phyloP scores from a whole-genome alignment of 2,888 invertebrate genomes.

The Mycalesis mineus region DNA sequence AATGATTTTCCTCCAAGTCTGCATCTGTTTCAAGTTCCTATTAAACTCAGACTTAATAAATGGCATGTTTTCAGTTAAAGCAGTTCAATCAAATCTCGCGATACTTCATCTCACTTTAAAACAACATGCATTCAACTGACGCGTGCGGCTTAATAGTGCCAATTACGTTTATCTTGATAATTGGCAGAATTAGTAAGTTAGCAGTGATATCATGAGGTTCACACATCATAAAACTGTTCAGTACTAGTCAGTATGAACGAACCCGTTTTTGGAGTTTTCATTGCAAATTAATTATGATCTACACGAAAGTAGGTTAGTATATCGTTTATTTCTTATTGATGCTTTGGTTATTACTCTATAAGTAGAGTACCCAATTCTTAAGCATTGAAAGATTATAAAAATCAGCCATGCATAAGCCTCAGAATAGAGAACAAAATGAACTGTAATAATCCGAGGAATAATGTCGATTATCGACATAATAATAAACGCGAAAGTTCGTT shows the following conservation, averaged over 20 bases:
- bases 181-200: conserved; percentile 50
- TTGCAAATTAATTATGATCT: conserved; percentile 20
- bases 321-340: conserved; percentile 5
- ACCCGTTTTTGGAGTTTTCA: conserved; percentile 19
- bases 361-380: background rate
- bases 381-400: too few species aligned
- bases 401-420: too few species aligned
- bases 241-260: conserved; percentile 24
- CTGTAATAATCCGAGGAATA: too few species aligned
- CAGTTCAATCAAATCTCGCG: background rate
- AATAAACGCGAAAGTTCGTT: too few species aligned
- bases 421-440: too few species aligned
- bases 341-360: background rate
- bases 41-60: too few species aligned
- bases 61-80: background rate
- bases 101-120: conserved; percentile 6
- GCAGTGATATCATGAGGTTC: conserved; percentile 63
- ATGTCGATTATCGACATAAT: too few species aligned
- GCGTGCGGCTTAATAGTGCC: conserved; percentile 33
- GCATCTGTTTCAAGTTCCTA: too few species aligned
- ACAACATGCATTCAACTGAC: conserved; percentile 10
- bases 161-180: conserved; percentile 60
- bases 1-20: too few species aligned
- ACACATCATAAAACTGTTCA: conserved; percentile 49
- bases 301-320: conserved; percentile 10